phyloP scores from a whole-genome alignment of 2,113 vertebrate genomes.

The Emydocephalus ijimae region DNA sequence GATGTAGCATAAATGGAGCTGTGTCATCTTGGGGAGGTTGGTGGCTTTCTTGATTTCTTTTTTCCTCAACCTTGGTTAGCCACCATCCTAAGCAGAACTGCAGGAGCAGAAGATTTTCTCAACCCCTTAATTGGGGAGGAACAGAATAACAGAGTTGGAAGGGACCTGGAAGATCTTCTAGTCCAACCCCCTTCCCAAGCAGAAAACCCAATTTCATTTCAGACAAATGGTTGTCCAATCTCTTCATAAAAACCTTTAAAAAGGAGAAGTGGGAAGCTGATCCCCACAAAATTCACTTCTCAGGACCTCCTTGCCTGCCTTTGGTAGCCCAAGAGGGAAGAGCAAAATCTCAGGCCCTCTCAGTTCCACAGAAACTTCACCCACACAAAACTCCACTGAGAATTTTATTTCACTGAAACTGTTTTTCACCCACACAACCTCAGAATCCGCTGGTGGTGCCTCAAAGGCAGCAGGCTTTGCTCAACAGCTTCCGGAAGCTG shows the following conservation, averaged over 20 bases:
- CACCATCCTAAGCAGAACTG: background rate
- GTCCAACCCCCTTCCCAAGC: too few relatives aligned
- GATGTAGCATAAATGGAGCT: background rate
- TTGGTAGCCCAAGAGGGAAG: background rate
- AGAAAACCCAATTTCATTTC: background rate
- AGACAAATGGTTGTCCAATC: background rate
- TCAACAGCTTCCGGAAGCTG: conserved; percentile 13
- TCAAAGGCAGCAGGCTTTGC: background rate
- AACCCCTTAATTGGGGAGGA: background rate
- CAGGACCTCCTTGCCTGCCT: background rate
- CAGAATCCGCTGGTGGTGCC: background rate
- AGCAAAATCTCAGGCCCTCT: background rate
- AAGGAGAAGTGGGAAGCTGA: background rate
- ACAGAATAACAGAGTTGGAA: background rate
- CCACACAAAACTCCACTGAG: conserved; percentile 5
- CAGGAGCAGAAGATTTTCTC: background rate
- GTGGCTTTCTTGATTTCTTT: background rate
- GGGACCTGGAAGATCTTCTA: background rate
- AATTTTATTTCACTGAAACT: conserved; percentile 8
- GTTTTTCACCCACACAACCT: conserved; percentile 13
- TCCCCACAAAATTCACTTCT: background rate
- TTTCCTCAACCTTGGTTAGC: background rate
- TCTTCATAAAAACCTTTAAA: background rate
- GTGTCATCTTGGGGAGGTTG: background rate
- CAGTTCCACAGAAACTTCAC: conserved; percentile 12